A percentile compares a stretch with the other conserved stretches of the same genome.
Conservation (phyloP, 2,113 vertebrate species). For the Prietella phreatophila region DNA sequence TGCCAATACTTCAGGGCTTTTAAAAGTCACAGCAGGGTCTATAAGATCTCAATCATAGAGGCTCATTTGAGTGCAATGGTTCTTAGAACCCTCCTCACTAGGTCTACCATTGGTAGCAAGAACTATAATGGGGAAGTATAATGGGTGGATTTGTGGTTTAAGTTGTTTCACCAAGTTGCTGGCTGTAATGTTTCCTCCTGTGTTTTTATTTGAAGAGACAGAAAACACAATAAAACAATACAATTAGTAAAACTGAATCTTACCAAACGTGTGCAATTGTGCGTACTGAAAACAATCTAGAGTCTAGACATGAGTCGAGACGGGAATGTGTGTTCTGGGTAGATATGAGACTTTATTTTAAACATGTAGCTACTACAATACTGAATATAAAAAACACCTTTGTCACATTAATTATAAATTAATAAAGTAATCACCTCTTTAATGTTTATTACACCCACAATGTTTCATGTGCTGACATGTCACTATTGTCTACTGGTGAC, state of each 20-base stretch:
- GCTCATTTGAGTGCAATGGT: neutral
- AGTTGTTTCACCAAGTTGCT: neutral
- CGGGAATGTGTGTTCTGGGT: no score
- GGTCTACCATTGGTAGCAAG: neutral
- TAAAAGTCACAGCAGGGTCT: neutral
- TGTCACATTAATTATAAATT: no score
- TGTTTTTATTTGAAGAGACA: no score
- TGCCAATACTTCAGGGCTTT: neutral
- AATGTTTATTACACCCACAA: no score
- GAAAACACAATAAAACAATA: no score
- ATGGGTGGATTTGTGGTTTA: neutral
- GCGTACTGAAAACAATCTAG: neutral
- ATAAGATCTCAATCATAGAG: neutral
- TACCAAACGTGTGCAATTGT: neutral
- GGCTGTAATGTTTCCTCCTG: neutral
- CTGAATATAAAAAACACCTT: neutral
- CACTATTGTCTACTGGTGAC: no score
- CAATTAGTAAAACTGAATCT: no score
- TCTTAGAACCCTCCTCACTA: neutral
- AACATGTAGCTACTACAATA: neutral
- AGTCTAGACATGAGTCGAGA: no score
- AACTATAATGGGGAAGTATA: neutral
- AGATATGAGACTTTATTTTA: neutral
- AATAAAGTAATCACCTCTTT: no score
- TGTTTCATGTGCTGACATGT: no score